Conservation (phyloP, 2,888 invertebrate species). For the Drosophila heteroneura region DNA sequence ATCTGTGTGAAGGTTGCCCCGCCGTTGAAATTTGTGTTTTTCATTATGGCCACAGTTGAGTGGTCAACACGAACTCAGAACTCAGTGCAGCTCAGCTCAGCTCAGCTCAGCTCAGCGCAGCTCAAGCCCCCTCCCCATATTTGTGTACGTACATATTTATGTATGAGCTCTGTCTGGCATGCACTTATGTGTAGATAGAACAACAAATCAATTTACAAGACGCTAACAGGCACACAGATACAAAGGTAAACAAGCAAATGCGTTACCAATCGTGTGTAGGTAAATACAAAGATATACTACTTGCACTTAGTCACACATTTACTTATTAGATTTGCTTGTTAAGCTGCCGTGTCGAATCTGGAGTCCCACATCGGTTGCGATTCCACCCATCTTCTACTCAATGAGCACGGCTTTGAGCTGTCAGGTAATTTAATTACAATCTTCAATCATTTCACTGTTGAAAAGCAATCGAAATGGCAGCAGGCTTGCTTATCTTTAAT, state of each 20-base stretch:
- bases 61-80: conserved; percentile 30
- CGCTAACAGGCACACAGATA: conserved; percentile 1
- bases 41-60: conserved; percentile 48
- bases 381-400: background rate
- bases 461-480: background rate
- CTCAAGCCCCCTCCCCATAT: background rate
- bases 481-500: background rate
- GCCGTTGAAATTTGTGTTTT: conserved; percentile 27
- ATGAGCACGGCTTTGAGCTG: background rate
- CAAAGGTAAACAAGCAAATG: background rate
- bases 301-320: background rate
- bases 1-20: conserved; percentile 70
- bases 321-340: background rate
- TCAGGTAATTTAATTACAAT: background rate
- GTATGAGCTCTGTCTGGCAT: conserved; percentile 1
- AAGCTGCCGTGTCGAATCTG: background rate
- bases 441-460: background rate
- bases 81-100: background rate
- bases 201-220: conserved; percentile 43
- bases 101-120: background rate
- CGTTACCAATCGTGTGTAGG: background rate
- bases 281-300: background rate
- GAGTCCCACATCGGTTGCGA: background rate
- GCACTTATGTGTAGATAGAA: conserved; percentile 26
- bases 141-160: conserved; percentile 4